Conservation (phyloP, 1,140 invertebrate genomes). For the Helicoverpa armigera region DNA sequence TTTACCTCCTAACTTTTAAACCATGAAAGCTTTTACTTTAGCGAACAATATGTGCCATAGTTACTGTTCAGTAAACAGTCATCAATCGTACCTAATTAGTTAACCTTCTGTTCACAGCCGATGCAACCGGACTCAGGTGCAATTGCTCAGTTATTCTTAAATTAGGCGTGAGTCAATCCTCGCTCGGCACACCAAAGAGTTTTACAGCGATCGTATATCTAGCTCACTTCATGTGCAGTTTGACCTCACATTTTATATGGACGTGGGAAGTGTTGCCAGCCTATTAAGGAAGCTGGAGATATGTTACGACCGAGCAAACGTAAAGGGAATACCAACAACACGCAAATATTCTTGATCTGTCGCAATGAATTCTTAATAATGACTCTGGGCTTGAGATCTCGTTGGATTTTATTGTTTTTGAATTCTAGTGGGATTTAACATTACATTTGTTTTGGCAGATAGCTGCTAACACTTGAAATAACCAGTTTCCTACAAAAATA, state of each 20-base stretch:
- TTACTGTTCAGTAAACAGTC: background rate
- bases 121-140: slow-evolving; percentile 27
- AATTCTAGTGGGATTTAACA: too few relatives aligned
- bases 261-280: slow-evolving; percentile 6
- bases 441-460: too few relatives aligned
- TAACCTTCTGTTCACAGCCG: background rate
- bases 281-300: background rate
- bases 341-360: too few relatives aligned
- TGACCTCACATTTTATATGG: slow-evolving; percentile 24
- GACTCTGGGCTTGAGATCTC: too few relatives aligned
- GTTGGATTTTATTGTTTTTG: too few relatives aligned
- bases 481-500: too few relatives aligned
- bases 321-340: too few relatives aligned
- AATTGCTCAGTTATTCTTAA: slow-evolving; percentile 24
- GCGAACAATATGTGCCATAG: too few relatives aligned
- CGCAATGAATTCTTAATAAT: too few relatives aligned
- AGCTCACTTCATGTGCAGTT: background rate
- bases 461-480: too few relatives aligned
- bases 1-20: too few relatives aligned
- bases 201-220: background rate
- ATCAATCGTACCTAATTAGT: background rate
- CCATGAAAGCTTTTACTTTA: too few relatives aligned
- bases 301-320: background rate
- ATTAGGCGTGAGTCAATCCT: slow-evolving; percentile 34
- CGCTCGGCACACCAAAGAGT: background rate